Percentiles rank a stretch among this genome's conserved stretches.
These are phyloP conservation scores for Lamprologus ornatipinnis DNA, from an alignment of 2,113 vertebrate species.

Conservation along the genomic window DNA sequence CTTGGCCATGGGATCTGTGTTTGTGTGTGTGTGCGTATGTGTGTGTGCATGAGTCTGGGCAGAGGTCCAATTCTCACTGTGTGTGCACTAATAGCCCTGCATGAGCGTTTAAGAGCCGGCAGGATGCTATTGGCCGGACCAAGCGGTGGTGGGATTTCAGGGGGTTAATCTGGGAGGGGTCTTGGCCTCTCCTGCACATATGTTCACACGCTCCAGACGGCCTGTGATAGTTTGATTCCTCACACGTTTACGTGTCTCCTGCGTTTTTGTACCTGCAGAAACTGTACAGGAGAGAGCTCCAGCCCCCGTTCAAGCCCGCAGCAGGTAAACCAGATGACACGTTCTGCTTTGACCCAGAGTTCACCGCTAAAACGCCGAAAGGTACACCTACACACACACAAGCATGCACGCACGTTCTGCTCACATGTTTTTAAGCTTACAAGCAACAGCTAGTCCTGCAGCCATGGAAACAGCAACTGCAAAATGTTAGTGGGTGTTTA, in stretches of 20 bases:
- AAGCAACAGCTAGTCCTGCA: conserved; percentile 4
- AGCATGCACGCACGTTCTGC: background rate
- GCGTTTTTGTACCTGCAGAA: conserved; percentile 67
- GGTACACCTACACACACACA: conserved; percentile 63
- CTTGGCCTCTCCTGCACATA: conserved; percentile 20
- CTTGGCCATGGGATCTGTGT: conserved; percentile 21
- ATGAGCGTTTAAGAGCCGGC: conserved; percentile 65
- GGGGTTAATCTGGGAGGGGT: conserved; percentile 51
- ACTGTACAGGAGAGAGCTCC: conserved; percentile 89
- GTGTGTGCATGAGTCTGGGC: conserved; percentile 48
- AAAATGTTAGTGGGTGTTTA: conserved; percentile 3
- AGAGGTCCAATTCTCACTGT: conserved; percentile 58
- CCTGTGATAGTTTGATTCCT: background rate
- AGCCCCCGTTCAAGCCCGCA: conserved; percentile 93
- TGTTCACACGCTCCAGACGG: conserved; percentile 7
- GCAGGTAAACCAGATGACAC: conserved; percentile 96
- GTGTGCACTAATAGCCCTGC: conserved; percentile 60
- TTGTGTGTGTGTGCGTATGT: conserved; percentile 2
- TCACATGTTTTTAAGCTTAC: background rate
- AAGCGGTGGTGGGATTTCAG: conserved; percentile 4
- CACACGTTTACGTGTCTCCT: background rate
- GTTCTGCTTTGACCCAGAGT: conserved; percentile 98
- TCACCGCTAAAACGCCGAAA: conserved; percentile 98
- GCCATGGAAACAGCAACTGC: conserved; percentile 32
- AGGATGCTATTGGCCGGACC: conserved; percentile 46